phyloP scores from a whole-genome alignment of 2,888 invertebrate species.

The Andrena marginata region DNA sequence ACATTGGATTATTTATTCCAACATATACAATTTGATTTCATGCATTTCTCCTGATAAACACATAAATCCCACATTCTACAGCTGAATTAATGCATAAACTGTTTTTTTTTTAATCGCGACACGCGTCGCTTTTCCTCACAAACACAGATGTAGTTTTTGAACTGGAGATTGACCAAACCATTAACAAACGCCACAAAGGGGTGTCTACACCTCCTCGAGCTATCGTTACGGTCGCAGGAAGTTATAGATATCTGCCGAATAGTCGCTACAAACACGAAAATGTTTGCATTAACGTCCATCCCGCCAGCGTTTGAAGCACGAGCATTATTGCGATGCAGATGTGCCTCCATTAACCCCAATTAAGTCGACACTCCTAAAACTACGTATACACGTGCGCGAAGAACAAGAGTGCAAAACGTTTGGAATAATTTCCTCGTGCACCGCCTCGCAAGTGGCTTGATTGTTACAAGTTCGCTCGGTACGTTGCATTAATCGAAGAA shows the following conservation, averaged over 20 bases:
- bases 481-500: constrained; percentile 45
- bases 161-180: neutral
- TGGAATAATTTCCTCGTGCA: constrained; percentile 54
- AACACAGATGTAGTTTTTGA: no score
- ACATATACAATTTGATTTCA: no score
- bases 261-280: neutral
- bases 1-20: no score
- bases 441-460: constrained; percentile 70
- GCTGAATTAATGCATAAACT: no score
- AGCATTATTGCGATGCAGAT: constrained; percentile 38
- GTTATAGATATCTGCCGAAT: neutral
- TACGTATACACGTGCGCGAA: constrained; percentile 19
- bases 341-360: constrained; percentile 59
- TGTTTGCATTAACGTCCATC: constrained; percentile 9
- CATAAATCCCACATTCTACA: no score
- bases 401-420: constrained; percentile 17
- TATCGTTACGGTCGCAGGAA: neutral
- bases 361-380: constrained; percentile 59
- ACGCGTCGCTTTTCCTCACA: no score
- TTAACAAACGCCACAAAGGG: neutral
- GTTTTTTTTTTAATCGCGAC: no score
- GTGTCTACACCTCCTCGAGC: neutral
- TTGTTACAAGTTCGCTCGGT: constrained; percentile 72
- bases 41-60: no score
- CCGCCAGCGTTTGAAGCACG: neutral